Conservation (phyloP, 2,797 vertebrate species). For the Natrix natrix region DNA sequence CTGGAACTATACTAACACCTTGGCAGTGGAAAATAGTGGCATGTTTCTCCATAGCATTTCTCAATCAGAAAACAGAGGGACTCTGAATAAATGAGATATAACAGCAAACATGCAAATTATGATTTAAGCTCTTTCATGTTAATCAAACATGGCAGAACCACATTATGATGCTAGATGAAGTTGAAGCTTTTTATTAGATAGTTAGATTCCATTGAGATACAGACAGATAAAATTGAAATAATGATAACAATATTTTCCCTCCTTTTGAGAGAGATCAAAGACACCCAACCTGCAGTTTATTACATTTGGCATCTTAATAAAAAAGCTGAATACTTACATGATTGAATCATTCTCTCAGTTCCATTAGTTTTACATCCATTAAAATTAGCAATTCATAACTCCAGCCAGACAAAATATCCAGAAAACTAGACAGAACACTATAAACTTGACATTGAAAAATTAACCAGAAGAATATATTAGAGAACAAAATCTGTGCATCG, state of each 20-base stretch:
- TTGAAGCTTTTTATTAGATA: slow-evolving; percentile 54
- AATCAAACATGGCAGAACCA: slow-evolving; percentile 46
- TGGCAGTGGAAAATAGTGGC: neutral
- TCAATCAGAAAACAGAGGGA: slow-evolving; percentile 7
- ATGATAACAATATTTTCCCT: slow-evolving; percentile 46
- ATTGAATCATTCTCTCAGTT: slow-evolving; percentile 50
- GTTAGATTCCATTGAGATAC: slow-evolving; percentile 54
- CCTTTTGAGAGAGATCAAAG: slow-evolving; percentile 51
- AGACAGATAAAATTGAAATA: slow-evolving; percentile 55
- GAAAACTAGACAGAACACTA: slow-evolving; percentile 40
- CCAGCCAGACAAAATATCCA: slow-evolving; percentile 48
- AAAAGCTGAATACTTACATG: slow-evolving; percentile 50
- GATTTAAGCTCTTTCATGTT: slow-evolving; percentile 55
- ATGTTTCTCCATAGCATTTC: slow-evolving; percentile 1
- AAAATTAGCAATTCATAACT: slow-evolving; percentile 54
- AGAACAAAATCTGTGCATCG: slow-evolving; percentile 10
- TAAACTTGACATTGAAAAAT: slow-evolving; percentile 30
- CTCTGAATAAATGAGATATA: slow-evolving; percentile 51
- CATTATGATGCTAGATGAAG: slow-evolving; percentile 51
- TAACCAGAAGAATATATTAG: slow-evolving; percentile 45
- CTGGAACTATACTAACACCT: neutral
- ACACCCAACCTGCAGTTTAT: slow-evolving; percentile 45
- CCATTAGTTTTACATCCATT: slow-evolving; percentile 23
- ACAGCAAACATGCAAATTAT: slow-evolving; percentile 43
- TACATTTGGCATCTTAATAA: slow-evolving; percentile 52